Base-by-base conservation (phyloP, 2,888 invertebrate genomes). In the Electrophaes corylata region DNA sequence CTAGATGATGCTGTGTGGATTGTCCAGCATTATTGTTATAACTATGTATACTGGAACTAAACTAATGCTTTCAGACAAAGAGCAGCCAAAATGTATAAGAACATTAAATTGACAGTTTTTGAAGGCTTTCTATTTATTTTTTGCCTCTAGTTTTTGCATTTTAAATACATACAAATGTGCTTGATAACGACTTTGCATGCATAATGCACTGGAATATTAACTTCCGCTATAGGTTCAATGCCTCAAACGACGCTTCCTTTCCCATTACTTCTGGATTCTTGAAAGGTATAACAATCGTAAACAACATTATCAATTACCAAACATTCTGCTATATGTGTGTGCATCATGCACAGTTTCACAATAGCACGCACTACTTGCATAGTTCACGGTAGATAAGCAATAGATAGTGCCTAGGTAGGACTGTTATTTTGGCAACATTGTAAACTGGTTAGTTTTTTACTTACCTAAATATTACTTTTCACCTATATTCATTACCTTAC, bases 321-420 rank as follows among this genome's bases (percentile, higher is more conserved):
- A 48, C 31, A 26, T 48, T 29, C 39, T 31, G 35, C 23, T 1
- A n/a, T 45, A 49, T 29, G 31, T 56, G 35, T 35, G 47, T 26
- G 43, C 41, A 45, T 45, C 10, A 35, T 46, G 54, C 37, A 40
- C 16, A 31, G 49, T 59, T 59, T 54, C 54, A 46, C 54, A 59
- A 59, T 26, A 39, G 35, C 58, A 58, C 43, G 50, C 52, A 55
- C 33, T 20, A 19, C 54, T 56, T 50, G 45, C 51, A 59, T 43
- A 50, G 54, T 57, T 51, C 61, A 60, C 45, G 55, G 46, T 56
- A 58, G 60, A 45, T 55, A 44, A 37, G 51, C 31, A 46, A 23
- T 55, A 39, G 54, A 46, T 44, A 45, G 41, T 35, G 16, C 43
- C 41, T 41, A 40, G n/a, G 19, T 19, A 40, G 2, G 16, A 39